These are phyloP conservation scores for Dipus sagitta DNA, from an alignment of 2,797 vertebrate species.

Conservation along the genomic window DNA sequence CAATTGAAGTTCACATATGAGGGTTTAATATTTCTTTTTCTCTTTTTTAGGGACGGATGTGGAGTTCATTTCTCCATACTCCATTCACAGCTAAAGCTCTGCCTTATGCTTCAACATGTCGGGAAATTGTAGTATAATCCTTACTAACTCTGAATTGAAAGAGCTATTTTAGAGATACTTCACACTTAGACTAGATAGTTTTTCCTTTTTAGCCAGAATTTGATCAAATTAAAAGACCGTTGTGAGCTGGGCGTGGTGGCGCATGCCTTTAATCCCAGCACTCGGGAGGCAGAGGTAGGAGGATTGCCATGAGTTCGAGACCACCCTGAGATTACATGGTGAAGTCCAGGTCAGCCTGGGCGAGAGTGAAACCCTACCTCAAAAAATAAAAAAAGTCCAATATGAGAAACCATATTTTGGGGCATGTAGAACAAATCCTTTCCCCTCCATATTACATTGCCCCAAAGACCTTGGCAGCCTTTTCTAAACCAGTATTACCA, in stretches of 20 bases:
- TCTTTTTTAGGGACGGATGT: constrained; percentile 55
- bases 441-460: neutral
- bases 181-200: neutral
- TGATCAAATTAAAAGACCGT: constrained; percentile 67
- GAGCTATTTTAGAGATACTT: constrained; percentile 41
- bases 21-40: constrained; percentile 59
- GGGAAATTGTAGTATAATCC: constrained; percentile 13
- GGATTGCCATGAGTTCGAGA: too few species aligned
- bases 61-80: constrained; percentile 57
- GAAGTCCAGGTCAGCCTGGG: too few species aligned
- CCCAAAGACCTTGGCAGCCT: constrained; percentile 51
- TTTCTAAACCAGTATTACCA: constrained; percentile 41
- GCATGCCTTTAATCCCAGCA: too few species aligned
- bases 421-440: constrained; percentile 71
- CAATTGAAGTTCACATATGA: constrained; percentile 68
- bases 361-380: too few species aligned
- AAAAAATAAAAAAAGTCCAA: too few species aligned
- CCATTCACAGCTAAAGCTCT: constrained; percentile 52
- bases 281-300: too few species aligned
- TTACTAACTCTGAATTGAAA: constrained; percentile 46
- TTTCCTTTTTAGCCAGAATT: constrained; percentile 63
- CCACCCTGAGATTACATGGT: too few species aligned
- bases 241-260: neutral
- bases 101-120: constrained; percentile 25
- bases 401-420: constrained; percentile 34